Evolutionary conservation across 2,888 invertebrate species (phyloP).

Genomic region (Apotomis capreana): DNA sequence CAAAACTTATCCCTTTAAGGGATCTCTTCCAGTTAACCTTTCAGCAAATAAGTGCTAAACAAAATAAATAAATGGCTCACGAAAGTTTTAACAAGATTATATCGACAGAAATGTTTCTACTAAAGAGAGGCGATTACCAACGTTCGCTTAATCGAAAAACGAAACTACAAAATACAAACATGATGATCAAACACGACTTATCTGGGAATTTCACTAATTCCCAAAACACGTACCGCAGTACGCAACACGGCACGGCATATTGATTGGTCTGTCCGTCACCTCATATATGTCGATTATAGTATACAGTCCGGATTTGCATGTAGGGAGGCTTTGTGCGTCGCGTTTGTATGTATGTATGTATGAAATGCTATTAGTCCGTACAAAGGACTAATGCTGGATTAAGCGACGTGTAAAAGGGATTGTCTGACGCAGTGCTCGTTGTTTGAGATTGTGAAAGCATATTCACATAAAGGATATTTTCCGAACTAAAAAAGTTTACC

Average conservation of each 20-base stretch:
- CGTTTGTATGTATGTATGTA: slow-evolving; percentile 20
- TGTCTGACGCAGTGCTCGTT: slow-evolving; percentile 9
- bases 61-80: no score
- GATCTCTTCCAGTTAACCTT: no score
- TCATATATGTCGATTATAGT: slow-evolving; percentile 30
- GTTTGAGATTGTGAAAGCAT: slow-evolving; percentile 3
- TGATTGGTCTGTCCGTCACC: slow-evolving; percentile 41
- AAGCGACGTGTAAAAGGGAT: slow-evolving; percentile 19
- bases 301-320: slow-evolving; percentile 39
- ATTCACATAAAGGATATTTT: no score
- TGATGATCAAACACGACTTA: not conserved
- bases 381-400: slow-evolving; percentile 39
- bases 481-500: no score
- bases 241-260: slow-evolving; percentile 5
- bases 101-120: no score
- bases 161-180: not conserved
- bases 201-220: slow-evolving; percentile 19
- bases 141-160: no score
- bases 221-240: slow-evolving; percentile 9
- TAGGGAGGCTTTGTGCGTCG: slow-evolving; percentile 33
- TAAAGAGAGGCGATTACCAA: no score
- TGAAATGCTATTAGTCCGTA: slow-evolving; percentile 39
- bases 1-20: no score
- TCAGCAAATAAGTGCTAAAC: no score
- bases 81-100: no score